Evolutionary conservation across 2,113 vertebrate genomes (phyloP).

Genomic region (Chloropsis cyanopogon): DNA sequence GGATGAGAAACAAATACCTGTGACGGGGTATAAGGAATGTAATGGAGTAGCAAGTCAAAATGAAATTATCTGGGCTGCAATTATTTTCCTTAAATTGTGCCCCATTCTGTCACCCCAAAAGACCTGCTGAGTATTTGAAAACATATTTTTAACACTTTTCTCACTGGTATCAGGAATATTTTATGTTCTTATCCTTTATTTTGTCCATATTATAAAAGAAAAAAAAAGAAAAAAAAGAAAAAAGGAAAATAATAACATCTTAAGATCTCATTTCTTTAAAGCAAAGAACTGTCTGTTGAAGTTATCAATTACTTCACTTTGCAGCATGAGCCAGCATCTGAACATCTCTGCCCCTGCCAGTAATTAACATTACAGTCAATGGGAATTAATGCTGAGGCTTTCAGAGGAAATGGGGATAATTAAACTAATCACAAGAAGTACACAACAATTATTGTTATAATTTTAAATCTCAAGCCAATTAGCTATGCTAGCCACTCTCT

Average conservation of each 20-base stretch:
- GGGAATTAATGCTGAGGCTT: conserved; percentile 34
- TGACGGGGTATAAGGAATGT: neutral
- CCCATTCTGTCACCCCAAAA: neutral
- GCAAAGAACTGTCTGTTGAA: neutral
- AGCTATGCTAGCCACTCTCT: conserved; percentile 17
- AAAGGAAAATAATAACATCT: neutral
- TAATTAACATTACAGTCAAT: neutral
- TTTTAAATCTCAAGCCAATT: conserved; percentile 33
- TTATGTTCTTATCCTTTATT: neutral
- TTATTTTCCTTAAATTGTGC: neutral
- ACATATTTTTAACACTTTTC: neutral
- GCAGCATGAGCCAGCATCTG: neutral
- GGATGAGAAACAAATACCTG: conserved; percentile 39
- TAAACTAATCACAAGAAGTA: conserved; percentile 48
- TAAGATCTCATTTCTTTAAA: neutral
- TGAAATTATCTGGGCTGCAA: neutral
- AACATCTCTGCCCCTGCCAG: neutral
- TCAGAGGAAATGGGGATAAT: conserved; percentile 53
- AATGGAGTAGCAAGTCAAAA: neutral
- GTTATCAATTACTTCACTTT: neutral
- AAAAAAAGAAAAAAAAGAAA: neutral
- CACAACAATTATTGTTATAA: conserved; percentile 27
- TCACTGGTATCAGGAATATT: neutral
- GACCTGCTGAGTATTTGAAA: neutral
- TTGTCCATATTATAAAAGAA: neutral